Evolutionary conservation across 1,140 invertebrate genomes (phyloP).

Genomic region (Drosophila nigromelanica): DNA sequence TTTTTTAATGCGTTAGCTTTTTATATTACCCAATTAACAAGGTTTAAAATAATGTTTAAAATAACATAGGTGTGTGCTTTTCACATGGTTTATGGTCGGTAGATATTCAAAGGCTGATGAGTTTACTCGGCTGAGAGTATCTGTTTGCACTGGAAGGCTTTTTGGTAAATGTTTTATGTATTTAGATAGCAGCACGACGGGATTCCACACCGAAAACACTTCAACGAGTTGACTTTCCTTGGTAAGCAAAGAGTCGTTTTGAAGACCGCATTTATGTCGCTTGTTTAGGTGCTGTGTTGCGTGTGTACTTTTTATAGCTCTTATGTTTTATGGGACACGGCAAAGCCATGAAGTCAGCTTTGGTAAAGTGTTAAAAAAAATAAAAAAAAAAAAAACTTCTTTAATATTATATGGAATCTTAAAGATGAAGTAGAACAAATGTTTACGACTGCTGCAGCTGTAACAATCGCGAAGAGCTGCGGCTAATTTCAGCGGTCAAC

Average conservation of each 20-base stretch:
- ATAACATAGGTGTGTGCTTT: background rate
- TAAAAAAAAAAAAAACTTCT: background rate
- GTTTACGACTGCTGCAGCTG: constrained; percentile 6
- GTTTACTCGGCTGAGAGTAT: constrained; percentile 1
- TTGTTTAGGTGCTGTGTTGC: background rate
- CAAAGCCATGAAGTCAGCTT: constrained; percentile 56
- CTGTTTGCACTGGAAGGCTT: constrained; percentile 7
- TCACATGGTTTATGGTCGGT: background rate
- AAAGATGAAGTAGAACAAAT: constrained; percentile 12
- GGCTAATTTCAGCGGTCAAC: constrained; percentile 8
- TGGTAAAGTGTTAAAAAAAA: constrained; percentile 31
- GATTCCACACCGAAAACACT: constrained; percentile 65
- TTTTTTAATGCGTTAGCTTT: no score
- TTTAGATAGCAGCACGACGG: constrained; percentile 41
- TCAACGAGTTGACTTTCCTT: constrained; percentile 61
- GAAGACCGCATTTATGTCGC: constrained; percentile 15
- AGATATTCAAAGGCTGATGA: constrained; percentile 12
- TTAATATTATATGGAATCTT: constrained; percentile 44
- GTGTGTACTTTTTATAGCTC: constrained; percentile 43
- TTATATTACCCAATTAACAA: background rate
- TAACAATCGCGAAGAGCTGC: constrained; percentile 4
- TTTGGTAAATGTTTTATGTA: constrained; percentile 56
- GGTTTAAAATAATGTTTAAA: constrained; percentile 3
- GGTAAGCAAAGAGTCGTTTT: constrained; percentile 20
- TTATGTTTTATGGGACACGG: constrained; percentile 64